Conservation (phyloP, 2,888 invertebrate genomes). For the Lypha dubia region DNA sequence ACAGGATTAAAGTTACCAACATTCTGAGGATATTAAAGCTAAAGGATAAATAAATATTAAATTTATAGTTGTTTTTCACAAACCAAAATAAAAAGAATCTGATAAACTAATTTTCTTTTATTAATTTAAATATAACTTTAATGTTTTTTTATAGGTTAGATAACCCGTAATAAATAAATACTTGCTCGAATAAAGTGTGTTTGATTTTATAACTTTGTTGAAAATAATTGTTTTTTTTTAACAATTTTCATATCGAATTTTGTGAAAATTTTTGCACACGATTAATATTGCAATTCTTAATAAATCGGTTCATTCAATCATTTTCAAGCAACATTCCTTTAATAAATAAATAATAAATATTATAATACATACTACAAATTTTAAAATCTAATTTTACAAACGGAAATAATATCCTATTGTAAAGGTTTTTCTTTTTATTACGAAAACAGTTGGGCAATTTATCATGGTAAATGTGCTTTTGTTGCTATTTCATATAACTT, state of each 20-base stretch:
- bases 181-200: too few species aligned
- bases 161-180: too few species aligned
- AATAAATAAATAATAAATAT: not conserved
- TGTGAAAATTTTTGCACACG: too few species aligned
- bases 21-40: constrained; percentile 17
- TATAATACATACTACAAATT: not conserved
- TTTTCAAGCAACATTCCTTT: too few species aligned
- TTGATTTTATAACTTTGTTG: too few species aligned
- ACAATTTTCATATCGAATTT: too few species aligned
- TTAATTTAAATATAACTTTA: not conserved
- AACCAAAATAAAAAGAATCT: not conserved
- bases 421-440: not conserved
- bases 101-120: not conserved
- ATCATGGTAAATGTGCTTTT: not conserved
- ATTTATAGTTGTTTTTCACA: not conserved
- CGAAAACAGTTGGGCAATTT: constrained; percentile 5
- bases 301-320: too few species aligned
- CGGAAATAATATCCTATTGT: constrained; percentile 6
- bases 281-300: too few species aligned
- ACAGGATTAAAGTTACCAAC: constrained; percentile 11
- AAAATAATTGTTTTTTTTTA: too few species aligned
- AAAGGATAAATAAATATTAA: not conserved
- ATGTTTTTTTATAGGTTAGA: too few species aligned
- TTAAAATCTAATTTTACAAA: not conserved
- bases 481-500: not conserved